A percentile compares a stretch with the other conserved stretches of the same genome.
These are phyloP conservation scores for Psettodes erumei DNA, from an alignment of 2,113 vertebrate species.

Conservation along the genomic window DNA sequence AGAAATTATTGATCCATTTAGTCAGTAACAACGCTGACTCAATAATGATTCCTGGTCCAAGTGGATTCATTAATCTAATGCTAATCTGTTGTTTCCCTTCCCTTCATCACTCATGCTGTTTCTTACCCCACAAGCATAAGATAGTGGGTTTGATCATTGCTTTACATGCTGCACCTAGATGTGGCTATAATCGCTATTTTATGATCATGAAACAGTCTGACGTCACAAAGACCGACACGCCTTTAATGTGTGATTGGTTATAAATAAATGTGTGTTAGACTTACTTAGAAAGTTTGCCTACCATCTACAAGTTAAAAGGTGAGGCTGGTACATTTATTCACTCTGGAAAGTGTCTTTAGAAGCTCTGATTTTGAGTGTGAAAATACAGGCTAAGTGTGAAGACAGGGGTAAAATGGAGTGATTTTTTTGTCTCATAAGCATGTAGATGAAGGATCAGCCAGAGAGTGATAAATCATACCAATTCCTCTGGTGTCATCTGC, in stretches of 20 bases:
- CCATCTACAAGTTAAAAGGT: background rate
- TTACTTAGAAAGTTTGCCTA: background rate
- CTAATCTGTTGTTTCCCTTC: background rate
- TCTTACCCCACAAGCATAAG: background rate
- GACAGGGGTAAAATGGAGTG: background rate
- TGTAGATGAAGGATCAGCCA: constrained; percentile 2
- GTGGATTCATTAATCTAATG: background rate
- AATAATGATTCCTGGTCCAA: too few species aligned
- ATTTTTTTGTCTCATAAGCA: background rate
- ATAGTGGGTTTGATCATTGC: background rate
- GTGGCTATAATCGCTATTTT: background rate
- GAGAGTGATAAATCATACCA: background rate
- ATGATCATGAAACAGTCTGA: background rate
- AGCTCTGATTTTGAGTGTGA: background rate
- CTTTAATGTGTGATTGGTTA: background rate
- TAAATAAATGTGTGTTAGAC: too few species aligned
- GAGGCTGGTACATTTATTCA: background rate
- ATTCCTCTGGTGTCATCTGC: background rate
- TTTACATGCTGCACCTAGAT: background rate
- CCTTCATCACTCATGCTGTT: background rate
- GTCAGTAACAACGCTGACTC: background rate
- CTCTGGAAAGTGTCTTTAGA: background rate
- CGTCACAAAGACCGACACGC: background rate
- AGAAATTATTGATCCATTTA: background rate
- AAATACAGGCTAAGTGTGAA: background rate